These are phyloP conservation scores for Callocephalon fimbriatum DNA, from an alignment of 2,113 vertebrate genomes.

Conservation along the genomic window DNA sequence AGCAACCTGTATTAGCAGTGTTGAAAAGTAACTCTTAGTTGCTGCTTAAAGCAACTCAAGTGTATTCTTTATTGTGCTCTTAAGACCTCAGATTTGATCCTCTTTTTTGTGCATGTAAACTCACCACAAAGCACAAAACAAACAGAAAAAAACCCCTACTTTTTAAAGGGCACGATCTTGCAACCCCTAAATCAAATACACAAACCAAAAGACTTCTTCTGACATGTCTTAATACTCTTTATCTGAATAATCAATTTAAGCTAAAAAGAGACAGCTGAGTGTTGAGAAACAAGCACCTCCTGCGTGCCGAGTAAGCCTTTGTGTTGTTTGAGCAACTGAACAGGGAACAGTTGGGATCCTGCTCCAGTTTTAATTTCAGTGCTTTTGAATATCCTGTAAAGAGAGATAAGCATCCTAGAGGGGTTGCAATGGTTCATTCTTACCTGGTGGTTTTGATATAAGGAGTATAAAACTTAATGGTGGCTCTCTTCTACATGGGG, in stretches of 20 bases:
- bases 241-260: not conserved
- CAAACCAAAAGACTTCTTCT: not conserved
- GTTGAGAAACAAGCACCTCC: not conserved
- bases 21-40: not conserved
- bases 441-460: not conserved
- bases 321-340: not conserved
- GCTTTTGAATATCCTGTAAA: not conserved
- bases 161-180: not conserved
- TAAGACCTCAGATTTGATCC: not conserved
- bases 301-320: not conserved
- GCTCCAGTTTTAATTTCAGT: not conserved
- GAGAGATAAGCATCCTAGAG: not conserved
- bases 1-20: not conserved
- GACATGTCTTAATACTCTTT: not conserved
- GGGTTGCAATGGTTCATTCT: not conserved
- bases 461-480: not conserved
- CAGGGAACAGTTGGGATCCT: not conserved
- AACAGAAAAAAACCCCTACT: not conserved
- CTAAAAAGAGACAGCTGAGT: not conserved
- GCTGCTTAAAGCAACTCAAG: not conserved
- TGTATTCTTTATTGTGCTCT: not conserved
- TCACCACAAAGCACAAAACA: not conserved
- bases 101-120: not conserved
- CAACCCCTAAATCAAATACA: not conserved
- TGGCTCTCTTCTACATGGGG: not conserved